Base-by-base conservation (phyloP, 2,888 invertebrate species). In the Oxyteleia sp. region DNA sequence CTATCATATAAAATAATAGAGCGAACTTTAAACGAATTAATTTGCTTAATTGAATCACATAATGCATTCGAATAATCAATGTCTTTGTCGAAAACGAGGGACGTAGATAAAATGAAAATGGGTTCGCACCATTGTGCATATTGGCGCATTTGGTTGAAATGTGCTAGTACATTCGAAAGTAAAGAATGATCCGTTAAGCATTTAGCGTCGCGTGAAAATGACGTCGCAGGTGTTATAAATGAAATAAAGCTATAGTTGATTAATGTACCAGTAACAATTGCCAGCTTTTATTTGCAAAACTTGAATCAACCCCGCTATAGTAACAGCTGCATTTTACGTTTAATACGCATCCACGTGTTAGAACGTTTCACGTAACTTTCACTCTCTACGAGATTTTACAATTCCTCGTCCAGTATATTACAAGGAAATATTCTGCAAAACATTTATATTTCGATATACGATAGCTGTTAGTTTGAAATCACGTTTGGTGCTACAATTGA, bases 311-410 rank as follows among this genome's bases (percentile, higher is more conserved):
- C 10, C 43, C 29, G 49, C 10, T 13, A 26, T 13, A 47, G 59
- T 41, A 59, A 43, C 66, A 32, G 76, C 59, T 76, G 68, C 61
- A 76, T 59, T 68, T 76, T 68, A 68, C 61, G 68, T 61, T 51
- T 51, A 35, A 59, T 66, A 51, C 43, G 51, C 57, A 59, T 43
- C 47, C 41, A 16, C 38, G 49, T 18, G 47, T 69, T 64, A 41
- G 38, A 49, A 59, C 23, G 15, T 59, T 71, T 71, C 16, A 49
- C 49, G 49, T 47, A 49, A 49, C 71, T 35, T 49, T 41, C 49
- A 45, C 47, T 57, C 43, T 7, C 55, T 26, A n/a, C 59, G 47
- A 51, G 29, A 38, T 61, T 72, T 61, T 51, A 55, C 57, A 29
- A 35, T 69, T 45, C 13, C 51, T 66, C 23, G 45, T 26, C 13